Base-by-base conservation (phyloP, 1,140 invertebrate species). In the Cydia amplana region DNA sequence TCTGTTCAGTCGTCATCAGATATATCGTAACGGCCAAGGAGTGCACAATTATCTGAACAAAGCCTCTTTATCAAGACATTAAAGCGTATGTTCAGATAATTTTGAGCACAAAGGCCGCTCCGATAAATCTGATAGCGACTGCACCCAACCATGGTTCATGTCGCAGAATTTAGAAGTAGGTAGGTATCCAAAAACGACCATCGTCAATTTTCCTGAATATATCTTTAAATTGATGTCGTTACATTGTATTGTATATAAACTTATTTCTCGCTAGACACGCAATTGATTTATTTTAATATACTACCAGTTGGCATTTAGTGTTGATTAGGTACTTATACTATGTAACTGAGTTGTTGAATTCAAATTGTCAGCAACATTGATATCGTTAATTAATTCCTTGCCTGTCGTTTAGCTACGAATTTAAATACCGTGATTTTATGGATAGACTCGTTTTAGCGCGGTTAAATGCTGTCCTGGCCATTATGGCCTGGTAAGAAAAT, bases 261-360 rank as follows among this genome's bases (percentile, higher is more conserved):
- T 55, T 55, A 55, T 55, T 7, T 18, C 51, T 32, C 5, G 32
- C 4, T 46, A 55, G 51, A 55, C 20, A 23, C 20, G 20, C 20
- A 23, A 60, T 60, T 23, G 55, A 60, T 60, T 20, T n/a, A 60
- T 12, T 18, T 46, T 55, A 60, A 23, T 23, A 60, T 9, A 60
- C n/a, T 20, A 16, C 55, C 55, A 60, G 55, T 60, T 23, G 20
- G 55, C 55, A 60, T 55, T 55, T 55, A n/a, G 51, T 55, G 5
- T n/a, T 7, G 51, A 55, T 55, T 55, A 40, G 36, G 36, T 40
- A 18, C 51, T 55, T 55, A 55, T 60, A 60, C 55, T 60, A 12
- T 60, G 55, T 60, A 60, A 23, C 20, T 60, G n/a, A 23, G 20
- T 60, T 60, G 55, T 60, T 60, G 55, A n/a, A 60, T 60, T 60